Evolutionary conservation across 2,888 invertebrate species (phyloP), one percentile per base, ranked within the genome.

Genomic region (Chelonus formosanus): DNA sequence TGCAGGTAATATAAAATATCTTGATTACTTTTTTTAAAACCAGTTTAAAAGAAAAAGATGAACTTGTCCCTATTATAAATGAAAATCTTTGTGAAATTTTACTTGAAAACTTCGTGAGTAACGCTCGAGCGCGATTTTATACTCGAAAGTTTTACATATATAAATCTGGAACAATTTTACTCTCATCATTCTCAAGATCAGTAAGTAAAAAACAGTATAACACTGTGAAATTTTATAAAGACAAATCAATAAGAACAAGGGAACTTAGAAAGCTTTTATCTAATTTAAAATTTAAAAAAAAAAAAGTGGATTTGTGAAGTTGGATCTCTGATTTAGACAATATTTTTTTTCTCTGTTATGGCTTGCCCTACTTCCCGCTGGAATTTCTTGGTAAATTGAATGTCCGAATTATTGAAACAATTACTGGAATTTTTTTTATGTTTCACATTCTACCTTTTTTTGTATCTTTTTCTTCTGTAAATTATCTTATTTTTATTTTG

Each of bases 1-100:
- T 96, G 74, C 95, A 96, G 93, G 95, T 95, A 85, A 82, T 55
- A 45, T 3, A 32, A 59, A 31, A 50, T 50, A 10, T 40, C 10
- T 36, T 3, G 1, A 10, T n/a, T 47, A 2, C n/a, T 5, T 50
- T 48, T 1, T 7, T 59, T n/a, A 7, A 31, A 63, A 57, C 56
- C 47, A 65, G 57, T 56, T 43, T 20, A 32, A 65, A 54, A 62
- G 4, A 60, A 70, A 52, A 70, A 78, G 40, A 40, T 5, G 6
- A 40, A 40, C 20, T 8, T 47, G 20, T 31, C 59, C 31, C 31
- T 50, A 50, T 47, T 50, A 35, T 8, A 40, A 50, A 6, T 48
- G 45, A 48, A 50, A 58, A 50, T 59, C 32, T 34, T 40, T 40
- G 40, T 40, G 40, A 40, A 40, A 34, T 44, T 31, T 36, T 52